phyloP scores from a whole-genome alignment of 2,113 vertebrate species.

The Globicephala melas region DNA sequence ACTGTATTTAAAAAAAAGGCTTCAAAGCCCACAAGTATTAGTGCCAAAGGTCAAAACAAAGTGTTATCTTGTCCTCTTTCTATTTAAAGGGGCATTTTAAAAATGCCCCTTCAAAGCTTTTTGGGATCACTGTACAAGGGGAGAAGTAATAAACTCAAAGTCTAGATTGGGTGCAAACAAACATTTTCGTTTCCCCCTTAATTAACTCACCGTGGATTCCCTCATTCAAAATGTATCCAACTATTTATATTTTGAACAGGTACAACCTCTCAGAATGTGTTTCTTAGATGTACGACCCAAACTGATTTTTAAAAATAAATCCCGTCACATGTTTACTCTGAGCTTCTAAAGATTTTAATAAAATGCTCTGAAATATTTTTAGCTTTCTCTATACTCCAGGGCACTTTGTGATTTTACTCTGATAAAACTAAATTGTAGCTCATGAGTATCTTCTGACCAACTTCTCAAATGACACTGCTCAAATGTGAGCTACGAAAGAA shows the following conservation, averaged over 20 bases:
- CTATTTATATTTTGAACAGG: background rate
- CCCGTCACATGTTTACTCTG: background rate
- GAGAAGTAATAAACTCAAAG: background rate
- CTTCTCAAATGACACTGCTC: conserved; percentile 1
- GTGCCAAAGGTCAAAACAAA: background rate
- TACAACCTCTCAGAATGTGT: background rate
- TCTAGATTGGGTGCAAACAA: background rate
- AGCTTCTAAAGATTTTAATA: background rate
- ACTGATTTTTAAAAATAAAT: background rate
- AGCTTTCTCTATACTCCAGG: background rate
- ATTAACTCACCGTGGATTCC: background rate
- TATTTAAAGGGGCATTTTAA: background rate
- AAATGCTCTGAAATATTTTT: background rate
- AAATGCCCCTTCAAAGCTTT: background rate
- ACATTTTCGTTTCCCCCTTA: background rate
- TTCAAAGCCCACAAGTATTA: background rate
- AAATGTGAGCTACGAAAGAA: background rate
- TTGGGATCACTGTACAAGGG: background rate
- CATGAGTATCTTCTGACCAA: background rate
- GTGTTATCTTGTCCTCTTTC: background rate
- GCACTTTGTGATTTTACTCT: background rate
- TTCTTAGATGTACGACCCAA: background rate
- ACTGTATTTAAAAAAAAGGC: background rate
- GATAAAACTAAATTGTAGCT: background rate
- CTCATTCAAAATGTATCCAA: background rate